phyloP scores from a whole-genome alignment of 2,888 invertebrate species.

The Lasiommata megera region DNA sequence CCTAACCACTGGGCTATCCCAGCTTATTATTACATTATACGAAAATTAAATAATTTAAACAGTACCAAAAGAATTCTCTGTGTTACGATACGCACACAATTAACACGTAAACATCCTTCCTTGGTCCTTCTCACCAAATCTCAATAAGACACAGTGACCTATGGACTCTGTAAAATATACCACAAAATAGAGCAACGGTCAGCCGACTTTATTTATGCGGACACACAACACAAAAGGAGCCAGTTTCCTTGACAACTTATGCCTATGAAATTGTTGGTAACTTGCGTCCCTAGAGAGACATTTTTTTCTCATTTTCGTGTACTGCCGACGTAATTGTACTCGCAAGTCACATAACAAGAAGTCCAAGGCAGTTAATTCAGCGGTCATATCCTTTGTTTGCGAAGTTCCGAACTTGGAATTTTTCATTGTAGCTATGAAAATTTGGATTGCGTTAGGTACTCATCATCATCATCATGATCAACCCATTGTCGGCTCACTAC shows the following conservation, averaged over 20 bases:
- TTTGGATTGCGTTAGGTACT: too few relatives aligned
- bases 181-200: constrained; percentile 43
- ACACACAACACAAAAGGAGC: constrained; percentile 23
- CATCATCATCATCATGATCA: too few relatives aligned
- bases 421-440: background rate
- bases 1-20: too few relatives aligned
- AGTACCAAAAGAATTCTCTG: too few relatives aligned
- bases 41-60: too few relatives aligned
- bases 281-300: constrained; percentile 17
- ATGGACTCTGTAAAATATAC: too few relatives aligned
- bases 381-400: constrained; percentile 14
- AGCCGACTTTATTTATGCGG: constrained; percentile 63
- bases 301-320: constrained; percentile 23
- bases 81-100: too few relatives aligned
- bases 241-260: constrained; percentile 21
- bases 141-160: too few relatives aligned
- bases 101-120: too few relatives aligned
- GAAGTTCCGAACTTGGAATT: background rate
- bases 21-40: too few relatives aligned
- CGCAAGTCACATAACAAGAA: constrained; percentile 18
- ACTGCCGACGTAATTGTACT: constrained; percentile 15
- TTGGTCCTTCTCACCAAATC: too few relatives aligned
- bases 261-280: constrained; percentile 21
- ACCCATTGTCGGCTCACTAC: too few relatives aligned
- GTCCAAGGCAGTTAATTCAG: constrained; percentile 24